Base-by-base conservation (phyloP, 1,140 invertebrate species). In the Paracyclopina nana region DNA sequence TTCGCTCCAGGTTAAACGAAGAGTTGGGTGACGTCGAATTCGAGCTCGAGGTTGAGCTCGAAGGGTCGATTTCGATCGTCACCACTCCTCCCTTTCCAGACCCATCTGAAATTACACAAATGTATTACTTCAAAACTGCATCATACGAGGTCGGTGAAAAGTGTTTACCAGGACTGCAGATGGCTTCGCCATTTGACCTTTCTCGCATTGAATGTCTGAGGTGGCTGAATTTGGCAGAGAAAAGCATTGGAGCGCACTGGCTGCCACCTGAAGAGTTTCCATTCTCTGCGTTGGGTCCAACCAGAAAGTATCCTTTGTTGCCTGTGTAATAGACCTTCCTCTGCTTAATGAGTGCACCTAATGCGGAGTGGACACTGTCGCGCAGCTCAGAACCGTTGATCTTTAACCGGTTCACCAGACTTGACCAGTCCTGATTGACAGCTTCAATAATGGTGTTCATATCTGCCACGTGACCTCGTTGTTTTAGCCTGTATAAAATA, bases 281-380 rank as follows among this genome's bases (percentile, higher is more conserved):
- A 27, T 29, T 48, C 26, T n/a, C 28, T n/a, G 16, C 45, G 11
- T n/a, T 26, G 12, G 50, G 38, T 18, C 18, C 18, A 14, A 52
- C 50, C 9, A 52, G 41, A 25, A 52, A 52, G 28, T 52, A 52
- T 5, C 50, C 50, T 40, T 44, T 26, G 14, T 42, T 49, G 2
- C 50, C 50, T 26, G 50, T 52, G 14, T 52, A 52, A 22, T 52
- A 52, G 34, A 52, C 50, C 28, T 55, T 57, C 12, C 57, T 49
- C 31, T 58, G 55, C 6, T 53, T 55, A 25, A 58, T 58, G 24
- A 58, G 53, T 6, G 43, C 50, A 16, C 55, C 54, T 2, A 58
- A 48, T n/a, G 55, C 52, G 18, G 57, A 42, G 43, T 58, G 57
- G 24, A 57, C 48, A 16, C 52, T 40, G 5, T 50, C 44, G 11